Conservation (phyloP, 2,113 vertebrate species). For the Cyanocitta stelleri region DNA sequence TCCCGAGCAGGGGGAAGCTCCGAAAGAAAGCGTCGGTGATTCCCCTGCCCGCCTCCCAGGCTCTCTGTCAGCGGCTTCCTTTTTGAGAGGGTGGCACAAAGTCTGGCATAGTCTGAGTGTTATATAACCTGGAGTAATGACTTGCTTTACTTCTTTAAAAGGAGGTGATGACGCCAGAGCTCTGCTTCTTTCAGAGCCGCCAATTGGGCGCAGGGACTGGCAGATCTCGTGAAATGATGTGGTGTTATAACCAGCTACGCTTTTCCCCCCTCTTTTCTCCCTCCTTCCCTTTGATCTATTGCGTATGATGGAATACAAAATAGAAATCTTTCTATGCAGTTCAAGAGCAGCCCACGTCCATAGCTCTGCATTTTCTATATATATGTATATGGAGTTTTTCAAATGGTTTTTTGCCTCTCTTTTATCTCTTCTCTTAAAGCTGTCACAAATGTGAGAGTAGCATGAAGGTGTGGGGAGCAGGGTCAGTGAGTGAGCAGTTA, state of each 20-base stretch:
- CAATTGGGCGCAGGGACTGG: not conserved
- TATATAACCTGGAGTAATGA: constrained; percentile 51
- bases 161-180: constrained; percentile 51
- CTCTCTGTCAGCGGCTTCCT: not conserved
- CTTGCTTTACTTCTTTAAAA: constrained; percentile 50
- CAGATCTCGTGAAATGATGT: not conserved
- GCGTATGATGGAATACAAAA: not conserved
- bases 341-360: not conserved
- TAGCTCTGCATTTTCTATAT: not conserved
- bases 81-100: constrained; percentile 31
- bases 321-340: not conserved
- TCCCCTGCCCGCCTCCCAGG: not conserved
- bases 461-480: not conserved
- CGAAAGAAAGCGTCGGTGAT: not conserved
- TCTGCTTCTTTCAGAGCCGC: not conserved
- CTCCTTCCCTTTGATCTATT: constrained; percentile 7
- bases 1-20: not conserved
- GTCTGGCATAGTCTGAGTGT: constrained; percentile 18
- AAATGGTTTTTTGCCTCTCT: not conserved
- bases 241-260: not conserved
- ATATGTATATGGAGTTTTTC: not conserved
- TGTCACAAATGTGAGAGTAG: not conserved
- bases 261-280: not conserved
- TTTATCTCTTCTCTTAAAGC: not conserved
- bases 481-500: not conserved